A percentile compares a stretch with the other conserved stretches of the same genome.
phyloP scores from a whole-genome alignment of 2,113 vertebrate genomes.

The Charina bottae region DNA sequence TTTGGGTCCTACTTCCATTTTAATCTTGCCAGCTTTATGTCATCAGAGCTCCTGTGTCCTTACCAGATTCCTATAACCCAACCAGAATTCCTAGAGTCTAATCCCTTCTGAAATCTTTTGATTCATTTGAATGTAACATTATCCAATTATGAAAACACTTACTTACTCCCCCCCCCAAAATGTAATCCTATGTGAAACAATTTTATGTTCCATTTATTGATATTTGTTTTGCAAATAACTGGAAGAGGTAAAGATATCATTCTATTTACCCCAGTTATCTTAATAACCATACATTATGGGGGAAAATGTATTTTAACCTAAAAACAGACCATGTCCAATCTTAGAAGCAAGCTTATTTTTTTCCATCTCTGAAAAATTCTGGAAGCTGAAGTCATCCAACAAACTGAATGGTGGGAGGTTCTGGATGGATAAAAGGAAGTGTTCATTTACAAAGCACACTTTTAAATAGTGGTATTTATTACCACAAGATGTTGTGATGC shows the following conservation, averaged over 20 bases:
- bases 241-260: background rate
- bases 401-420: too few species aligned
- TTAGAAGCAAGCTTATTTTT: background rate
- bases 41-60: background rate
- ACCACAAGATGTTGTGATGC: too few species aligned
- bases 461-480: too few species aligned
- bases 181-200: background rate
- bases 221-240: background rate
- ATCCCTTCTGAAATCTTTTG: fast-evolving
- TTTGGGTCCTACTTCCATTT: too few species aligned
- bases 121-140: background rate
- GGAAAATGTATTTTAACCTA: too few species aligned
- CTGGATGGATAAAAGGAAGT: too few species aligned
- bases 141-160: background rate
- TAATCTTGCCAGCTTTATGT: background rate
- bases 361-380: background rate
- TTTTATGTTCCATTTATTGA: fast-evolving
- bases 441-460: too few species aligned
- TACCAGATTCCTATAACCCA: background rate
- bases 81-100: fast-evolving
- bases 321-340: background rate
- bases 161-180: background rate
- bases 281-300: background rate
- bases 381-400: too few species aligned
- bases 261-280: background rate